Evolutionary conservation across 2,888 invertebrate species (phyloP), one percentile per base, ranked within the genome.

Genomic region (Chrysodeixis includens): DNA sequence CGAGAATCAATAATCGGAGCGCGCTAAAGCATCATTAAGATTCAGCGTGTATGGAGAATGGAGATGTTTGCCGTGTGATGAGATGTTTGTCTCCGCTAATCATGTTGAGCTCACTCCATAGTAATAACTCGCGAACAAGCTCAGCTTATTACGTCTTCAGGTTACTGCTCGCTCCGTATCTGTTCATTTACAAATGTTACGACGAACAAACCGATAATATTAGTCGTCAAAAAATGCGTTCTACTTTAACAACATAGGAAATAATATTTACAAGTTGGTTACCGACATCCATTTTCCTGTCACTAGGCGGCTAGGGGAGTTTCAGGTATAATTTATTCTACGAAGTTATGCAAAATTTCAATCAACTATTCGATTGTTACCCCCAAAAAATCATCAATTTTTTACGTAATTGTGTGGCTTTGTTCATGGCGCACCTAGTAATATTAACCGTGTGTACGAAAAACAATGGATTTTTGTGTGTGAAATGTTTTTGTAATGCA

Each of bases 321-420:
- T 32, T 35, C 35, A 12, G 14, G 4, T 12, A 14, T 35, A 35
- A 35, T 12, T 35, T 35, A 35, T 35, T 35, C 14, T 35, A n/a
- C n/a, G n/a, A n/a, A 40, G 40, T 40, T 40, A 40, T n/a, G n/a
- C 40, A 40, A 40, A 40, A 40, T 40, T 40, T 40, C 40, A 40
- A n/a, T 40, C 40, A 40, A 40, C 6, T 6, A 40, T 7, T 40
- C 12, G 40, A 40, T 40, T 40, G 40, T 40, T 26, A n/a, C 5
- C n/a, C n/a, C n/a, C 7, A 35, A 9, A 35, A 1, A 14, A 40
- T 5, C 5, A n/a, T 40, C 26, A 26, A 6, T 40, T 14, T n/a
- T 40, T n/a, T n/a, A 5, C 40, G 35, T 35, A 12, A 40, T n/a
- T 5, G n/a, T 5, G 40, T n/a, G n/a, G 40, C n/a, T 40, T 40